Evolutionary conservation across 2,797 vertebrate genomes (phyloP).

Genomic region (Gymnopithys bicolor): DNA sequence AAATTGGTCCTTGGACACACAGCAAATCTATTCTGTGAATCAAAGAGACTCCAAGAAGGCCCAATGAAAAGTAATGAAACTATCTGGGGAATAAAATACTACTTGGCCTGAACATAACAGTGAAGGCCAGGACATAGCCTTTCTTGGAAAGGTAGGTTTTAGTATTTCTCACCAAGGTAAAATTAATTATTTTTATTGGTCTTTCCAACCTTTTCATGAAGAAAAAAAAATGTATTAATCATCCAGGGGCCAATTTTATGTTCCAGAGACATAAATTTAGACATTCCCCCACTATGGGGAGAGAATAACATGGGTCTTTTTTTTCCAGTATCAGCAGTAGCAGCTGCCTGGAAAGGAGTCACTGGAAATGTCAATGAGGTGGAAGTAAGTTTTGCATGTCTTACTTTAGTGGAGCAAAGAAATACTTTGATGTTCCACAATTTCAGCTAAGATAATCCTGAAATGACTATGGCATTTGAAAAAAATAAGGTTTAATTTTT

Average conservation of each 20-base stretch:
- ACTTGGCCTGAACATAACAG: not conserved
- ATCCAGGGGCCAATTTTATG: not conserved
- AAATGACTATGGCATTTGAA: not conserved
- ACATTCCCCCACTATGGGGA: not conserved
- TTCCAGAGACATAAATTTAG: not conserved
- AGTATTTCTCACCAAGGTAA: not conserved
- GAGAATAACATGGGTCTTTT: not conserved
- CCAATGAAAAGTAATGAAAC: not conserved
- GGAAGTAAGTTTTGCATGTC: not conserved
- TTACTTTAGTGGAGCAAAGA: not conserved
- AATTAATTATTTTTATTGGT: not conserved
- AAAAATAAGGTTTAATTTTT: not conserved
- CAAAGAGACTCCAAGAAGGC: not conserved
- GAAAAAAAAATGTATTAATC: not conserved
- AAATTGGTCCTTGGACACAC: not conserved
- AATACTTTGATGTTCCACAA: not conserved
- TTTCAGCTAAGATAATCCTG: not conserved
- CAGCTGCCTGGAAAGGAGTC: not conserved
- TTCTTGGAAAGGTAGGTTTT: not conserved
- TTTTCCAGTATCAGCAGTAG: not conserved
- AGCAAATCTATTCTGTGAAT: not conserved
- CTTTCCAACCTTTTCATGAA: not conserved
- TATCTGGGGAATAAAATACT: not conserved
- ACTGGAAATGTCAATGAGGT: not conserved
- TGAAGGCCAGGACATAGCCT: not conserved